phyloP scores from a whole-genome alignment of 2,797 vertebrate genomes.

The Sebastiscus tertius region DNA sequence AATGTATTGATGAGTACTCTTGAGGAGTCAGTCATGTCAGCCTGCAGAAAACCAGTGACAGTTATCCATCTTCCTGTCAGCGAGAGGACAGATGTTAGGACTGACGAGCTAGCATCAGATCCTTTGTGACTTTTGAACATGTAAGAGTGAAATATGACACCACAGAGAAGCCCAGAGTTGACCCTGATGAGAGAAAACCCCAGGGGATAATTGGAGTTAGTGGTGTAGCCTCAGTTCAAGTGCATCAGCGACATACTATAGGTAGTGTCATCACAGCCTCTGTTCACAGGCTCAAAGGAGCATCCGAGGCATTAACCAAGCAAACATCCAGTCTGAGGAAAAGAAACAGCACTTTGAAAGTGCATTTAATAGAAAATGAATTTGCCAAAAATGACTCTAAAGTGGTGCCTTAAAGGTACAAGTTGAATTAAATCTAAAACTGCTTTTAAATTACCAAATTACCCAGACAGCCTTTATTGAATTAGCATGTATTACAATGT shows the following conservation, averaged over 20 bases:
- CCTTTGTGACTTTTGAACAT: background rate
- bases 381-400: background rate
- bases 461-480: background rate
- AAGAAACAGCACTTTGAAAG: background rate
- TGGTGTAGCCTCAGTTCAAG: background rate
- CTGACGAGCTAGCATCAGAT: constrained; percentile 4
- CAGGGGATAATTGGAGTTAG: background rate
- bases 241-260: background rate
- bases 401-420: constrained; percentile 21
- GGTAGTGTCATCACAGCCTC: background rate
- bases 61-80: constrained; percentile 45
- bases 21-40: constrained; percentile 25
- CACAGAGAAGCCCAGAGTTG: background rate
- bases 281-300: background rate
- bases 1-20: constrained; percentile 12
- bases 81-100: background rate
- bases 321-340: background rate
- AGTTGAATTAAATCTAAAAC: constrained; percentile 24
- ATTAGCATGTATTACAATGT: background rate
- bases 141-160: background rate
- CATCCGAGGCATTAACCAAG: background rate
- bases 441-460: constrained; percentile 28
- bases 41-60: constrained; percentile 27
- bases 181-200: background rate
- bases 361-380: constrained; percentile 12